Percentiles rank a stretch among this genome's conserved stretches.
Conservation (phyloP, 2,113 vertebrate species). For the Narcine bancroftii region DNA sequence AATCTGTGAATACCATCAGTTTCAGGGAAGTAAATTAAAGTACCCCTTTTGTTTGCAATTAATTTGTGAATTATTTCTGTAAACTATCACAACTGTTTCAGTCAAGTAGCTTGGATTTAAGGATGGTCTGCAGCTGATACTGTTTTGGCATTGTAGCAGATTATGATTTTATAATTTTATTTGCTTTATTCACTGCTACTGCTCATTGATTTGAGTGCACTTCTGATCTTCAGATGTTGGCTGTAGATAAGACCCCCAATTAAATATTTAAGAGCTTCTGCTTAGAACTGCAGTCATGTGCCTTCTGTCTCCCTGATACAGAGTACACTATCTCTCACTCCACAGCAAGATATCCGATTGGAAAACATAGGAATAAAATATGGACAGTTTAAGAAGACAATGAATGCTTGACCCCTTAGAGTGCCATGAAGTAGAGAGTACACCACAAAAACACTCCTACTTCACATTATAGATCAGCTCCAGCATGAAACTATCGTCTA, state of each 20-base stretch:
- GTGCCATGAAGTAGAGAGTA: not conserved
- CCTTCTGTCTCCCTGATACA: not conserved
- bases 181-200: not conserved
- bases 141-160: not conserved
- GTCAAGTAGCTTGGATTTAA: not conserved
- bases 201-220: not conserved
- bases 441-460: not conserved
- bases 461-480: not conserved
- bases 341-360: not conserved
- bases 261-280: not conserved
- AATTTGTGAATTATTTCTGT: not conserved
- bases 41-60: not conserved
- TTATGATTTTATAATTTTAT: not conserved
- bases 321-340: not conserved
- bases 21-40: not conserved
- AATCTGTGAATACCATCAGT: not conserved
- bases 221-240: not conserved
- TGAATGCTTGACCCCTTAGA: not conserved
- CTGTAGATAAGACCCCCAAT: not conserved
- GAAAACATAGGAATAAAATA: not conserved
- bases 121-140: not conserved
- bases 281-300: not conserved
- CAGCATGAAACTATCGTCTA: not conserved
- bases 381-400: not conserved
- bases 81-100: not conserved